A percentile compares a stretch with the other conserved stretches of the same genome.
These are phyloP conservation scores for Fregata magnificens DNA, from an alignment of 2,113 vertebrate genomes.

Conservation along the genomic window DNA sequence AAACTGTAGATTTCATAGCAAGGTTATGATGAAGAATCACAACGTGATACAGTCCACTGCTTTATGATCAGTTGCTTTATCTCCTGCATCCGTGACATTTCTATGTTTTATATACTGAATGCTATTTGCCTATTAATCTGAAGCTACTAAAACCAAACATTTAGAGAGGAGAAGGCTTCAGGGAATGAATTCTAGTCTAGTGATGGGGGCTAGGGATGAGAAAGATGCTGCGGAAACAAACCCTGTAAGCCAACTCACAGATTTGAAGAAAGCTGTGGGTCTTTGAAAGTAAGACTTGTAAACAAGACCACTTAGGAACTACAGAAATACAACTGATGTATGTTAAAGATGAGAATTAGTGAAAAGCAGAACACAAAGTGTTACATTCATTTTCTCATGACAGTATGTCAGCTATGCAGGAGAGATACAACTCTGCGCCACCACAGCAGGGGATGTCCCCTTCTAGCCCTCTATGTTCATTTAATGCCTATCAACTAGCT, in stretches of 20 bases:
- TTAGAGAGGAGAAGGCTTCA: background rate
- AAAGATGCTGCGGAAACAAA: background rate
- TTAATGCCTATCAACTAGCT: background rate
- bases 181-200: background rate
- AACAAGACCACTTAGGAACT: background rate
- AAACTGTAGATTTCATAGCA: background rate
- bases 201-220: fast-evolving
- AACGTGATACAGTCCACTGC: background rate
- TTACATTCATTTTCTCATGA: background rate
- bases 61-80: background rate
- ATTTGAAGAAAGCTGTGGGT: background rate
- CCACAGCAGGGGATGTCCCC: background rate
- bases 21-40: background rate
- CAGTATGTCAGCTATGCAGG: background rate
- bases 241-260: background rate
- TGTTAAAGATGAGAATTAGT: background rate
- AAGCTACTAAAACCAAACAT: background rate
- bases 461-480: background rate
- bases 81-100: background rate
- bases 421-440: background rate
- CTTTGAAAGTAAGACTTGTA: background rate
- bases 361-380: background rate
- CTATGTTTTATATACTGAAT: background rate
- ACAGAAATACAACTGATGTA: background rate
- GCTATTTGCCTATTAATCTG: background rate